Base-by-base conservation (phyloP, 2,888 invertebrate species). In the Salpingus planirostris region DNA sequence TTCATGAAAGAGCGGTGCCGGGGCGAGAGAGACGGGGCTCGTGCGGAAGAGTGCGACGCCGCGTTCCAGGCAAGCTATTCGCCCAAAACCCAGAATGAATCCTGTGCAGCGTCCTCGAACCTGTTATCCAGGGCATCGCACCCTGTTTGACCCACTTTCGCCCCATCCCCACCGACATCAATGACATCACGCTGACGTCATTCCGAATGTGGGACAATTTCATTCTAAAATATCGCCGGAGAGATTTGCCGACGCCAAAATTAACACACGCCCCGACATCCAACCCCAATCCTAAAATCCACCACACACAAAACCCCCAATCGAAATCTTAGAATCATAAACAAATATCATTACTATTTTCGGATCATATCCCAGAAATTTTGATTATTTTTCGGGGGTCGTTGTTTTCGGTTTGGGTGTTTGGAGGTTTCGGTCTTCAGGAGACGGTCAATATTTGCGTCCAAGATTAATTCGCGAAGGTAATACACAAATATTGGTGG, bases 81-180 rank as follows among this genome's bases (percentile, higher is more conserved):
- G 37, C 39, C 42, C 44, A 38, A 40, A 52, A 47, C 43, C 50
- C 50, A 57, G 57, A 58, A 57, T 55, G 58, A 57, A 60, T 52
- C 50, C 52, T 47, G 53, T 56, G 53, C 53, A 54, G 46, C 54
- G 60, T 55, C 60, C 60, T 61, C 62, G 58, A 59, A 61, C 59
- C 58, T 51, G 52, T 49, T 48, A 54, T 54, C 57, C 74, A 66
- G 74, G 72, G 67, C 69, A 70, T 70, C 75, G 75, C 73, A 74
- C 70, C 74, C 74, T 71, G 69, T 66, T 66, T 71, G 75, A 74
- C 76, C 76, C 67, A 77, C 66, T 73, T 78, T 73, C 67, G 66
- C 70, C 70, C 69, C 32, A 29, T 63, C 64, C 60, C 64, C 46
- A 45, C 41, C 46, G 47, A 44, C 45, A 54, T 54, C 44, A 52